Base-by-base conservation (phyloP, 2,113 vertebrate genomes). In the Coptodon rendalli region DNA sequence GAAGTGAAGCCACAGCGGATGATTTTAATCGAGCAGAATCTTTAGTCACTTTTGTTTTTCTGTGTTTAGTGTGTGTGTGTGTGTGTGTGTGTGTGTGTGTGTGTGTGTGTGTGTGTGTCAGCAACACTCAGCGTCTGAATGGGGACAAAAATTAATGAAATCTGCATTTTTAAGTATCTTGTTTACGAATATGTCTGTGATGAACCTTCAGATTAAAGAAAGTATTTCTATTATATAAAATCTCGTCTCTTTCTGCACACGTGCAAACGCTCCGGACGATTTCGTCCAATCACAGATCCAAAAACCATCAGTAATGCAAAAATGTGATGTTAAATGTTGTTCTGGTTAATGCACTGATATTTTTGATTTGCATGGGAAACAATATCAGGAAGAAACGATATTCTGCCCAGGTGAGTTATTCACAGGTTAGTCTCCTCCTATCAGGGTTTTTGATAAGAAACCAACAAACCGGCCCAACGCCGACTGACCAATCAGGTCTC, bases 141-240 rank as follows among this genome's bases (percentile, higher is more conserved):
- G 88, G 91, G 34, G 19, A 89, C 61, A 80, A 85, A 86, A 90
- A 52, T 73, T 61, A 29, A 87, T 89, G 6, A 90, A 88, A 92
- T 93, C 92, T 95, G 93, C 95, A 94, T 96, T 96, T 96, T 96
- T 96, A 96, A 96, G 91, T 91, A 95, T 96, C 92, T 95, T 96
- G 95, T 95, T 95, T 94, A 96, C 91, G 79, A 90, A 92, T 91
- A 96, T 94, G 94, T 93, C 96, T 94, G 95, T 96, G 94, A 94
- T 94, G 89, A 96, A 95, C 87, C 92, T 94, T 94, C 88, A 94
- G 95, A 97, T 96, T 96, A 96, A 97, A 96, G 68, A 73, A 96
- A 94, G 94, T 95, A 96, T 97, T 97, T 97, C 96, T 97, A 96
- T 96, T 96, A 94, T 84, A 94, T 93, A 89, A n/a, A 9, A 93